Evolutionary conservation across 2,888 invertebrate genomes (phyloP).

Genomic region (Isotomurus palustris): DNA sequence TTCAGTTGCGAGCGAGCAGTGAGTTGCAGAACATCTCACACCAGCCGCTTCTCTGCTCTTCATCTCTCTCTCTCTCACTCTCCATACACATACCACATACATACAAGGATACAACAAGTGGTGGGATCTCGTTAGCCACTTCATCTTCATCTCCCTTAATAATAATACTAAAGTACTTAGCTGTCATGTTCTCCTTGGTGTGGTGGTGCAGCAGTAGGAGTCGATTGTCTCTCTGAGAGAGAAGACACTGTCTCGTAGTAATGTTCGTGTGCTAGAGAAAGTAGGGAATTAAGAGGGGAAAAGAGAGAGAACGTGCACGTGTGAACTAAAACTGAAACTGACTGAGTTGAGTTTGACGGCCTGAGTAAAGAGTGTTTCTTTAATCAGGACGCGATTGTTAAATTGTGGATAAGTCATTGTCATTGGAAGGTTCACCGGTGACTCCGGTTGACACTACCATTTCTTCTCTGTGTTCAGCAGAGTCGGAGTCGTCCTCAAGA

Average conservation of each 20-base stretch:
- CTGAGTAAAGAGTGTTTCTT: slow-evolving; percentile 12
- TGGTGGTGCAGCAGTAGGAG: background rate
- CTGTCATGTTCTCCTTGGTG: no score
- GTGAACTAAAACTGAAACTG: background rate
- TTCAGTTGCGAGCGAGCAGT: slow-evolving; percentile 42
- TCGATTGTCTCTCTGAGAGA: no score
- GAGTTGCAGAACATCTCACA: slow-evolving; percentile 36
- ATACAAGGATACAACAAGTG: background rate
- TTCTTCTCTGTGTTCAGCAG: slow-evolving; percentile 38
- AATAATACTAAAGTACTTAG: no score
- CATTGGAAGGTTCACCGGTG: slow-evolving; percentile 43
- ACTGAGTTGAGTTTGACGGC: slow-evolving; percentile 14
- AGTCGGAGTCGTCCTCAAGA: slow-evolving; percentile 43
- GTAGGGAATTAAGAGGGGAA: background rate
- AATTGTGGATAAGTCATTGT: slow-evolving; percentile 46
- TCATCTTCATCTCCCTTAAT: no score
- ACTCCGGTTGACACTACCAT: slow-evolving; percentile 45
- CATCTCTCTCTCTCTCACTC: slow-evolving; percentile 3
- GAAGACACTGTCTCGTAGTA: background rate
- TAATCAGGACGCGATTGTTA: slow-evolving; percentile 20
- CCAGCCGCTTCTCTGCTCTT: slow-evolving; percentile 9
- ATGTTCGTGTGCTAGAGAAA: background rate
- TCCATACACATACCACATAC: background rate
- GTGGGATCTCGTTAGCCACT: no score
- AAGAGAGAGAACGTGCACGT: slow-evolving; percentile 9